Base-by-base conservation (phyloP, 2,888 invertebrate species). In the Drosophila lutescens region DNA sequence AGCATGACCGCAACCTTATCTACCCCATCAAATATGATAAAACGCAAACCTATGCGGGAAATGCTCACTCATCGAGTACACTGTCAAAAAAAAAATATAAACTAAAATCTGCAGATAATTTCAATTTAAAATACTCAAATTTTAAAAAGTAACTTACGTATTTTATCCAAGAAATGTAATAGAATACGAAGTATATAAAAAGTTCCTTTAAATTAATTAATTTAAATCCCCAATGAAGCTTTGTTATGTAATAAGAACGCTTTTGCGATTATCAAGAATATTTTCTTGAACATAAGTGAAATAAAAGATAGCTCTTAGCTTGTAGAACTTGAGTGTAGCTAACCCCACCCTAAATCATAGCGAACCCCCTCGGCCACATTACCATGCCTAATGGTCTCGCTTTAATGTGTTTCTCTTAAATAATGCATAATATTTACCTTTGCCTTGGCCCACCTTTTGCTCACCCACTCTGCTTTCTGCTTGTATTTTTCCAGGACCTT, bases 401-500 rank as follows among this genome's bases (percentile, higher is more conserved):
- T 84, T 84, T 89, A 88, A 88, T 83, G 87, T 76, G 72, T 86
- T 88, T 76, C 87, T 63, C 79, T 76, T 83, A 76, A 83, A 83
- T 83, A 83, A 88, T 83, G 87, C 87, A 83, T 80, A 84, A 70
- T 66, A 69, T 66, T 69, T 63, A 76, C 57, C 60, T 62, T 72
- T 79, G 50, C 54, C 65, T 44, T 34, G 38, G 34, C 46, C 43
- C 40, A 50, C 49, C 47, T 50, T 44, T 34, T 36, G 34, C 34
- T 54, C 50, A 40, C 20, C 30, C 53, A 36, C 36, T 50, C 15
- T 47, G 34, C 63, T 12, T 51, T 50, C 15, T 47, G 34, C 63
- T n/a, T 51, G 23, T 70, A 15, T 56, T 49, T 71, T 71, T n/a
- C 8, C 92, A 96, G 96, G 94, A 78, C 95, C 55, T 93, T 96